Conservation (phyloP, 2,113 vertebrate species). For the Alethe diademata region DNA sequence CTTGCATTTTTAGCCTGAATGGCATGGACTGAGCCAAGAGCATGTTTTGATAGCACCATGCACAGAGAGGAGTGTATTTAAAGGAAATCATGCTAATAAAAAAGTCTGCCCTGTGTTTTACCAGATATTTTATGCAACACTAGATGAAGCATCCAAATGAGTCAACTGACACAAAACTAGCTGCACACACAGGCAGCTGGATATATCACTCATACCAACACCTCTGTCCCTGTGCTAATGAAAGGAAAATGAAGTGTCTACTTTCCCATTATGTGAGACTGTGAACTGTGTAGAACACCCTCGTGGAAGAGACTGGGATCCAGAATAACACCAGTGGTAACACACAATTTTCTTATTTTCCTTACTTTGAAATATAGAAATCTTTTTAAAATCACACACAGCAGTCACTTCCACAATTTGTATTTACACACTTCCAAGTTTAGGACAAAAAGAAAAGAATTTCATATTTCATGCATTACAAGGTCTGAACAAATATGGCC, state of each 20-base stretch:
- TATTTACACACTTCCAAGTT: not conserved
- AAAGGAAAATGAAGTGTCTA: not conserved
- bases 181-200: not conserved
- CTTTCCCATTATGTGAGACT: not conserved
- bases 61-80: not conserved
- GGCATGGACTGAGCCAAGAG: not conserved
- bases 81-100: not conserved
- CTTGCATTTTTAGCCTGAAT: conserved; percentile 14
- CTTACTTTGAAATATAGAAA: not conserved
- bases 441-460: not conserved
- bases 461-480: not conserved
- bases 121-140: not conserved
- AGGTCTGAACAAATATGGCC: not conserved
- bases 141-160: not conserved
- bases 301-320: not conserved
- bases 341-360: not conserved
- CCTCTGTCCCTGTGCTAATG: not conserved
- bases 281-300: not conserved
- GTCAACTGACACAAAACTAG: not conserved
- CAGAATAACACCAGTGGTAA: not conserved
- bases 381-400: not conserved
- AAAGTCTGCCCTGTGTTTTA: not conserved
- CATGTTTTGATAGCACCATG: not conserved
- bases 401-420: not conserved
- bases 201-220: not conserved